A percentile compares a stretch with the other conserved stretches of the same genome.
These are phyloP conservation scores for Epinotia brunnichana DNA, from an alignment of 2,888 invertebrate genomes.

Conservation along the genomic window DNA sequence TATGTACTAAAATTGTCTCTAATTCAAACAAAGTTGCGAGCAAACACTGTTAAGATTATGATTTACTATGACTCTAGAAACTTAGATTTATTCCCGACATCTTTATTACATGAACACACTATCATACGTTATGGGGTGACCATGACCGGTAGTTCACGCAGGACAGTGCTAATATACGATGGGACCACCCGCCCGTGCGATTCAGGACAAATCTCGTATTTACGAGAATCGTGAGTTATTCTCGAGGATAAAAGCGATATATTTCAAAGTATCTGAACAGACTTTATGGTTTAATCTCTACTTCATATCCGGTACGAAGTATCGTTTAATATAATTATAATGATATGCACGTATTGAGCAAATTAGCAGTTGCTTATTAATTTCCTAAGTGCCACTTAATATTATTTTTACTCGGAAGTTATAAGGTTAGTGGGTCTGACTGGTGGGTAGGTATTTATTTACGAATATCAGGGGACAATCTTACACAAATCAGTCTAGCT, in stretches of 20 bases:
- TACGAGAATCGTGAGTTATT: slow-evolving; percentile 39
- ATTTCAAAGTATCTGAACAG: slow-evolving; percentile 22
- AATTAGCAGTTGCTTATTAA: slow-evolving; percentile 13
- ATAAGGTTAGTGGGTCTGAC: not conserved
- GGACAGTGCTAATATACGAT: slow-evolving; percentile 37
- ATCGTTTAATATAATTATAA: slow-evolving; percentile 26
- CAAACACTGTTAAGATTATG: slow-evolving; percentile 5
- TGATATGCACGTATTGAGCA: slow-evolving; percentile 21
- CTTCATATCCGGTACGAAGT: slow-evolving; percentile 29
- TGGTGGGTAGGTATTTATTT: not conserved
- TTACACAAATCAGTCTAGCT: no score
- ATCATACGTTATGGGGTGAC: slow-evolving; percentile 23
- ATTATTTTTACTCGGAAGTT: not conserved
- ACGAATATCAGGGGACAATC: not conserved
- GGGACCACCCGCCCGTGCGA: slow-evolving; percentile 40
- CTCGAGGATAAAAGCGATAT: slow-evolving; percentile 5
- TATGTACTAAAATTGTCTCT: not conserved
- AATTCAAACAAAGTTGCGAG: not conserved
- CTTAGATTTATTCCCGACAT: slow-evolving; percentile 25
- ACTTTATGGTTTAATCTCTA: slow-evolving; percentile 37
- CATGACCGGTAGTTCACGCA: slow-evolving; percentile 37
- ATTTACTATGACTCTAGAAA: slow-evolving; percentile 18
- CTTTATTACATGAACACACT: slow-evolving; percentile 21
- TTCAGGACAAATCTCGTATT: slow-evolving; percentile 40
- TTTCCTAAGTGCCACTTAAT: not conserved